These are phyloP conservation scores for Bolinopsis microptera DNA, from an alignment of 37 sponge, comb jelly and placozoan genomes.

Conservation along the genomic window DNA sequence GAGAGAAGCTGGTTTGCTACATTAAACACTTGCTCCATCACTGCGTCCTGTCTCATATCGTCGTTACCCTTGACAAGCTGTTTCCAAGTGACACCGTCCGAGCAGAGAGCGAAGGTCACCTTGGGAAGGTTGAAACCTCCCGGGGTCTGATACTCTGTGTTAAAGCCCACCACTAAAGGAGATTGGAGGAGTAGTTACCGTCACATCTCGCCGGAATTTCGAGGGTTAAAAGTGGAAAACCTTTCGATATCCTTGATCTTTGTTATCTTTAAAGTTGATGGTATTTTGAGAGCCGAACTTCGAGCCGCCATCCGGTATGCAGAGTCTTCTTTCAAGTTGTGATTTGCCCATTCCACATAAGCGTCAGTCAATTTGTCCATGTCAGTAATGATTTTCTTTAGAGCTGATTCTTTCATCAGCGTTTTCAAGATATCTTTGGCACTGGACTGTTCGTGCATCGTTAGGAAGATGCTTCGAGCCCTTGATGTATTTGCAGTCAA, in stretches of 20 bases:
- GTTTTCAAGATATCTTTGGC: background rate
- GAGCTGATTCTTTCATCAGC: background rate
- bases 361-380: background rate
- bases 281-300: background rate
- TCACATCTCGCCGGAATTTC: background rate
- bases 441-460: too few species aligned
- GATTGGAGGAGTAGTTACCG: background rate
- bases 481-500: conserved; percentile 27
- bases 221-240: conserved; percentile 3
- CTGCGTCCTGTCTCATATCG: conserved; percentile 96
- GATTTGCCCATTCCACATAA: conserved; percentile 64
- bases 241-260: background rate
- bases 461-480: background rate
- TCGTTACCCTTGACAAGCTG: conserved; percentile 96
- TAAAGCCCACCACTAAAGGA: background rate
- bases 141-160: background rate
- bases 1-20: conserved; percentile 85
- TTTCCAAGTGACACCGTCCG: conserved; percentile 82
- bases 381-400: background rate
- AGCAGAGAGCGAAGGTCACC: conserved; percentile 79
- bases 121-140: conserved; percentile 96
- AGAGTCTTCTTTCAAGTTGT: background rate
- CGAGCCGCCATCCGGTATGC: too few species aligned
- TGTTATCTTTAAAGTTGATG: background rate
- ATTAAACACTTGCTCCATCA: conserved; percentile 96